These are phyloP conservation scores for Cochlearius cochlearius DNA, from an alignment of 2,113 vertebrate genomes.

Conservation along the genomic window DNA sequence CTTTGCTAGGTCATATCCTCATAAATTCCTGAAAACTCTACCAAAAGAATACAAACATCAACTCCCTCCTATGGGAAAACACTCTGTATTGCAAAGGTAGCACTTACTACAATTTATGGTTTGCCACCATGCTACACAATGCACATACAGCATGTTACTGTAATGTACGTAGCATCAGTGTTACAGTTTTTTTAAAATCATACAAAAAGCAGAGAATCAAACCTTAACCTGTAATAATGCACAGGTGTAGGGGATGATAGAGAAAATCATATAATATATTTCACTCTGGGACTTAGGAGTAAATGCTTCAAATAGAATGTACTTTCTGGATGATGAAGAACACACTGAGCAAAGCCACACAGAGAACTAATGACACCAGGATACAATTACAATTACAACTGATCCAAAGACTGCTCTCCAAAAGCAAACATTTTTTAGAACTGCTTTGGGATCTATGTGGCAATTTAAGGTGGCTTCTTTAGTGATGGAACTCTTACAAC, in stretches of 20 bases:
- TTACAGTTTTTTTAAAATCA: neutral
- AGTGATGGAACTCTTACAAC: conserved; percentile 9
- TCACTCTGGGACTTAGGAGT: neutral
- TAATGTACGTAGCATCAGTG: neutral
- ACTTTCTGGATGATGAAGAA: neutral
- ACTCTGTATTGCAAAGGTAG: neutral
- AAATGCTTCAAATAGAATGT: neutral
- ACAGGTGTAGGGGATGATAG: neutral
- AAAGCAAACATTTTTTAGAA: neutral
- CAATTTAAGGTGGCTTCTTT: neutral
- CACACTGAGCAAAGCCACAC: neutral
- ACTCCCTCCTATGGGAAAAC: neutral
- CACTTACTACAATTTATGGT: neutral
- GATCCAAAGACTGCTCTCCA: neutral
- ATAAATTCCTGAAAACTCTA: neutral
- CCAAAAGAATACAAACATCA: neutral
- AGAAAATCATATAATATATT: neutral
- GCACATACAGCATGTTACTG: neutral
- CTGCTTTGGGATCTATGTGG: neutral
- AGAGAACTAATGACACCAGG: neutral
- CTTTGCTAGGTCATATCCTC: neutral
- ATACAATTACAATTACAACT: neutral
- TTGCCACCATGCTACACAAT: neutral
- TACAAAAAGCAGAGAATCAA: neutral
- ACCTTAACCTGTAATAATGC: neutral